Evolutionary conservation across 2,113 vertebrate genomes (phyloP).

Genomic region (Syrrhaptes paradoxus): DNA sequence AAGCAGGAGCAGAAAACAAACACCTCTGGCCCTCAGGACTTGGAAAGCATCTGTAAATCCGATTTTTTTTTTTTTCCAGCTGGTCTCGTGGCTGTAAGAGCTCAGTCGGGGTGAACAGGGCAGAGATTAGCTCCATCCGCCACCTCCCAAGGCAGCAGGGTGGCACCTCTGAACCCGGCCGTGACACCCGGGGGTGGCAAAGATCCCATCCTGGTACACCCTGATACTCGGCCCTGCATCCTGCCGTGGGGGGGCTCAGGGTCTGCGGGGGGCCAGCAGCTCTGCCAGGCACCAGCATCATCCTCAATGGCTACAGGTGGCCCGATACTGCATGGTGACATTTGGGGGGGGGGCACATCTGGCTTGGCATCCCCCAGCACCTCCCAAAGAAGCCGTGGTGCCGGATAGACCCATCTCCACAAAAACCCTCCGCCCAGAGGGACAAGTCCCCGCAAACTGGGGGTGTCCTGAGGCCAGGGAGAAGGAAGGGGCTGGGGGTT

Average conservation of each 20-base stretch:
- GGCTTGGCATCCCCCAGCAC: accelerated
- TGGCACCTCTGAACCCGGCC: background rate
- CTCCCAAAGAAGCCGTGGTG: background rate
- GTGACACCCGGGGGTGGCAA: accelerated
- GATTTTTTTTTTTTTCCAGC: background rate
- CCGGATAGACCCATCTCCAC: background rate
- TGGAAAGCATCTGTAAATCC: background rate
- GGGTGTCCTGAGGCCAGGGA: background rate
- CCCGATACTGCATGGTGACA: background rate
- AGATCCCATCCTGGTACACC: accelerated
- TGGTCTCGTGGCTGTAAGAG: background rate
- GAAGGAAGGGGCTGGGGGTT: background rate
- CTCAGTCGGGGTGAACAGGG: accelerated
- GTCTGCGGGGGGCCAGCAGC: background rate
- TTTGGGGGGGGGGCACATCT: accelerated
- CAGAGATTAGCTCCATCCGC: background rate
- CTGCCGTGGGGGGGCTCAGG: background rate
- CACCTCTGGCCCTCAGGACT: background rate
- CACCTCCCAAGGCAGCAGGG: background rate
- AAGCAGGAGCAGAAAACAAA: background rate
- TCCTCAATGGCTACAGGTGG: background rate
- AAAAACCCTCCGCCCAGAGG: accelerated
- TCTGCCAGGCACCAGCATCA: background rate
- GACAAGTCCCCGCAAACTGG: accelerated
- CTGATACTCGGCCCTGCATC: accelerated